Conservation (phyloP, 1,140 invertebrate genomes). For the Euwallacea fornicatus region DNA sequence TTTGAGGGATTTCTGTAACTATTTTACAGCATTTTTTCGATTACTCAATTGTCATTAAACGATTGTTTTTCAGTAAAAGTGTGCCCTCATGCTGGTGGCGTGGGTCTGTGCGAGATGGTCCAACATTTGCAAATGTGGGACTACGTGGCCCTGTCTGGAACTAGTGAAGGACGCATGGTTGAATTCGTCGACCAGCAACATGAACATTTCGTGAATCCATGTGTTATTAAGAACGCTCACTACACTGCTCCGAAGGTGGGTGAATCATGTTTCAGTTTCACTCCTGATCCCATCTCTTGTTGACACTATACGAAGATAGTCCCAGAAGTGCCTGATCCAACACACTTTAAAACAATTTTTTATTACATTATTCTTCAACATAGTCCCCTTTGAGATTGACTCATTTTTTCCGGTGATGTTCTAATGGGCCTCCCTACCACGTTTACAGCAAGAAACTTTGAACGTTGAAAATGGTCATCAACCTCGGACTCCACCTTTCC, state of each 20-base stretch:
- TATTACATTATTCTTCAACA: too few relatives aligned
- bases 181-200: conserved; percentile 90
- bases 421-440: too few relatives aligned
- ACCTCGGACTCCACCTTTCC: too few relatives aligned
- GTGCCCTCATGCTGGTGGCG: conserved; percentile 90
- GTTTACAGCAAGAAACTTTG: too few relatives aligned
- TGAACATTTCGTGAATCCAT: conserved; percentile 77
- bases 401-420: too few relatives aligned
- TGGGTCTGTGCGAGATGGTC: conserved; percentile 91
- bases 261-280: conserved; percentile 48
- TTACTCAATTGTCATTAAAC: neutral
- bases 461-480: too few relatives aligned
- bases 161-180: conserved; percentile 70
- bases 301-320: too few relatives aligned
- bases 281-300: too few relatives aligned
- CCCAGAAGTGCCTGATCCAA: too few relatives aligned
- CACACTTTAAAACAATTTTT: too few relatives aligned
- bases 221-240: conserved; percentile 66
- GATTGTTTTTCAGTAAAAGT: conserved; percentile 72
- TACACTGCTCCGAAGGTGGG: conserved; percentile 71
- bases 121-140: conserved; percentile 92
- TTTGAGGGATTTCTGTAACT: too few relatives aligned
- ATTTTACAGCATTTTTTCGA: neutral
- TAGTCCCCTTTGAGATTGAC: too few relatives aligned
- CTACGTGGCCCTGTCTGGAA: conserved; percentile 72